Base-by-base conservation (phyloP, 2,113 vertebrate species). In the Corythoichthys intestinalis region DNA sequence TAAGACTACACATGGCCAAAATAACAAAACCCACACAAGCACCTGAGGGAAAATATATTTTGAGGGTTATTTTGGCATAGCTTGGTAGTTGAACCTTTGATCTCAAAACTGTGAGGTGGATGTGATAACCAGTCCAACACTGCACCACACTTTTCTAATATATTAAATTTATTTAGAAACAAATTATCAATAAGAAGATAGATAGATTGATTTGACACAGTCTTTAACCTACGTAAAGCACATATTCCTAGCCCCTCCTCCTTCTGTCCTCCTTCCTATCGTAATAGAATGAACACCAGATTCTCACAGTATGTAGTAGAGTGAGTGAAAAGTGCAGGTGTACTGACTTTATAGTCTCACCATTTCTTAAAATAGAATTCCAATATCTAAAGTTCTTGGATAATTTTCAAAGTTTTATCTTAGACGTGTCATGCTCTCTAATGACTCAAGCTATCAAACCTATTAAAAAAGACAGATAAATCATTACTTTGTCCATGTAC, bases 261-360 rank as follows among this genome's bases (percentile, higher is more conserved):
- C 46, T n/a, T 20, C 11, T 44, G 39, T 41, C 12, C 50, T 53
- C 37, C 12, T 64, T 47, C 38, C 5, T 65, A 28, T 66, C 64
- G 49, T 60, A 60, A 61, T 57, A 68, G 59, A 81, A 81, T 78
- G 34, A 71, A 60, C 66, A 37, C 1, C 2, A 7, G 6, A 34
- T 85, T 71, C 71, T 65, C 65, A 61, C 75, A 71, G 52, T 28
- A 4, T 41, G 48, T 38, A 72, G n/a, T 9, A 72, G 61, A 78
- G 61, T 76, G 78, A 75, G 47, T 65, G 73, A 70, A 70, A 73
- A 58, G 46, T 62, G 62, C 69, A 74, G 60, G 72, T 74, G 72
- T 52, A 52, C 66, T 69, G 60, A 72, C 68, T 80, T 69, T 78
- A 8, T 75, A 15, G 64, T 75, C 65, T 64, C 39, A 60, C 17